Conservation (phyloP, 2,797 vertebrate genomes). For the Eulemur albifrons region DNA sequence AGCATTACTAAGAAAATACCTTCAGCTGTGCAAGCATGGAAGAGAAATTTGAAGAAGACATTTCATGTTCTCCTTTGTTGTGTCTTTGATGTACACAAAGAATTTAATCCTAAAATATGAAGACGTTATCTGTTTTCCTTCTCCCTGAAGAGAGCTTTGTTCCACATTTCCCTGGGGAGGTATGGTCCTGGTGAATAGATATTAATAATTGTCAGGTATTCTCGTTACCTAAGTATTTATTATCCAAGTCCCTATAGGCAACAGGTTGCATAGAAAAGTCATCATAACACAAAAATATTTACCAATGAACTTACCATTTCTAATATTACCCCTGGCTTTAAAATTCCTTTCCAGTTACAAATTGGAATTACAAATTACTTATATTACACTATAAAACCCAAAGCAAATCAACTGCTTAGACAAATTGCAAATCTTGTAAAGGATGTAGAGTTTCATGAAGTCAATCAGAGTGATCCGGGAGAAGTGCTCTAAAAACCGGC, state of each 20-base stretch:
- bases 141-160: conserved; percentile 28
- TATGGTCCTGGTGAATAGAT: neutral
- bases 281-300: conserved; percentile 47
- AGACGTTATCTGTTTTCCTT: neutral
- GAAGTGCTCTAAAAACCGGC: neutral
- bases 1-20: conserved; percentile 44
- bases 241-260: neutral
- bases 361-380: neutral
- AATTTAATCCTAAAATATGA: conserved; percentile 49
- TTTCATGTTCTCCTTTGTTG: conserved; percentile 44
- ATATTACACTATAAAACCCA: neutral
- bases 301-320: neutral
- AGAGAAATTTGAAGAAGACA: conserved; percentile 50
- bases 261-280: conserved; percentile 3
- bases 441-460: neutral
- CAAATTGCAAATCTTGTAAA: conserved; percentile 15
- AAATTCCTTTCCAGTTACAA: neutral
- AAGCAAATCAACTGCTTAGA: neutral
- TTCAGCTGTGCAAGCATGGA: conserved; percentile 16
- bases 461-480: neutral
- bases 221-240: conserved; percentile 41
- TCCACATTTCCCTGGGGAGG: conserved; percentile 1
- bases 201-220: neutral
- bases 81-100: conserved; percentile 55
- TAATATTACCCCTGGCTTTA: neutral